Conservation (phyloP, 2,888 invertebrate species). For the Hyposoter dolosus region DNA sequence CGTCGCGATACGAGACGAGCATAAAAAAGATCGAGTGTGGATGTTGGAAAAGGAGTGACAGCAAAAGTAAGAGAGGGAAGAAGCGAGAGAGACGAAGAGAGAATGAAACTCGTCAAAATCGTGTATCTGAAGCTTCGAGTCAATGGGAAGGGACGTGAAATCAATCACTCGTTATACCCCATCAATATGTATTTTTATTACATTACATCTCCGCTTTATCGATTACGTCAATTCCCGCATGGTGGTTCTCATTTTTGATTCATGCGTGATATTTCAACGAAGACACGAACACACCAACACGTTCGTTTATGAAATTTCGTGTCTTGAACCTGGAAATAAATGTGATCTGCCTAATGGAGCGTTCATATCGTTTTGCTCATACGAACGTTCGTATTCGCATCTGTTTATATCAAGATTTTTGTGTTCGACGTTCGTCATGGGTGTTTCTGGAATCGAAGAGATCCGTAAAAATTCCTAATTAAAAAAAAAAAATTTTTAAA, state of each 20-base stretch:
- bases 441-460: background rate
- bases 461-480: background rate
- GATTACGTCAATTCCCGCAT: conserved; percentile 48
- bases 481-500: no score
- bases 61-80: conserved; percentile 29
- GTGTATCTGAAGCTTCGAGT: conserved; percentile 18
- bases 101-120: conserved; percentile 17
- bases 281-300: background rate
- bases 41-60: conserved; percentile 53
- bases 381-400: background rate
- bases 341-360: conserved; percentile 36
- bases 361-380: background rate
- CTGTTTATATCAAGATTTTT: background rate
- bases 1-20: conserved; percentile 44
- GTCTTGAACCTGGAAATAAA: conserved; percentile 16
- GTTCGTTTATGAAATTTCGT: background rate
- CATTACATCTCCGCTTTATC: conserved; percentile 53
- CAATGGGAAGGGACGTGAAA: conserved; percentile 50
- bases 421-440: conserved; percentile 13
- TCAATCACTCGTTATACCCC: conserved; percentile 70
- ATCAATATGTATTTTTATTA: conserved; percentile 70
- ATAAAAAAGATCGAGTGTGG: conserved; percentile 24
- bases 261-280: conserved; percentile 18
- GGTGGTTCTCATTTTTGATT: conserved; percentile 29
- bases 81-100: conserved; percentile 36